Base-by-base conservation (phyloP, 2,888 invertebrate genomes). In the Parascotia fuliginaria region DNA sequence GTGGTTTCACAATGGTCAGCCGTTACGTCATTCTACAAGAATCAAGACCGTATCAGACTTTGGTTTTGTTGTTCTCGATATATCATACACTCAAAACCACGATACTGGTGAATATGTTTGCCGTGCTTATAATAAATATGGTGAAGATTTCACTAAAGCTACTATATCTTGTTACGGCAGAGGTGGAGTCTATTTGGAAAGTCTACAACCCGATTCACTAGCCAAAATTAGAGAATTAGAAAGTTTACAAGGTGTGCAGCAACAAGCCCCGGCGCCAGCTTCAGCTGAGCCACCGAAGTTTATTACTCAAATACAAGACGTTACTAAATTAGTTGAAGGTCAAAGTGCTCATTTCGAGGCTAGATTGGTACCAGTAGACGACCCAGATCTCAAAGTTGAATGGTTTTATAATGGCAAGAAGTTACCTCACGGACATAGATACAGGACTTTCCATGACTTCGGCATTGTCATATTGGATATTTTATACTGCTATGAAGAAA, bases 401-500 rank as follows among this genome's bases (percentile, higher is more conserved):
- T 98, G 98, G 98, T 97, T 96, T 85, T 97, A 97, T 81, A 97
- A 98, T 79, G 98, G 97, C 53, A 96, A 97, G 83, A 98, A 97
- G 81, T 89, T 98, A 67, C 97, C 97, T 1, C 96, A 97, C 88
- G 99, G 99, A 41, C 98, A 99, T 85, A 95, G 99, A 64, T 99
- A 98, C 87, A 95, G 98, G 70, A 98, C 98, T 45, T 98, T 98
- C 96, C 98, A 98, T 79, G 98, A 99, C 80, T 99, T 99, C 83
- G 98, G 98, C 55, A 97, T 98, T 76, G 98, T 98, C 39, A 98
- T 98, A 70, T 93, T 99, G 77, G 98, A 98, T 77, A 98, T 99
- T 70, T 88, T 98, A 28, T 98, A 98, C 79, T 98, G 98, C 77
- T 98, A 98, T 80, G 98, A 98, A 87, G 98, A 98, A 89, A 98